Percentiles rank a stretch among this genome's conserved stretches.
These are phyloP conservation scores for Drosophila arawakana DNA, from an alignment of 1,140 invertebrate genomes.

Conservation along the genomic window DNA sequence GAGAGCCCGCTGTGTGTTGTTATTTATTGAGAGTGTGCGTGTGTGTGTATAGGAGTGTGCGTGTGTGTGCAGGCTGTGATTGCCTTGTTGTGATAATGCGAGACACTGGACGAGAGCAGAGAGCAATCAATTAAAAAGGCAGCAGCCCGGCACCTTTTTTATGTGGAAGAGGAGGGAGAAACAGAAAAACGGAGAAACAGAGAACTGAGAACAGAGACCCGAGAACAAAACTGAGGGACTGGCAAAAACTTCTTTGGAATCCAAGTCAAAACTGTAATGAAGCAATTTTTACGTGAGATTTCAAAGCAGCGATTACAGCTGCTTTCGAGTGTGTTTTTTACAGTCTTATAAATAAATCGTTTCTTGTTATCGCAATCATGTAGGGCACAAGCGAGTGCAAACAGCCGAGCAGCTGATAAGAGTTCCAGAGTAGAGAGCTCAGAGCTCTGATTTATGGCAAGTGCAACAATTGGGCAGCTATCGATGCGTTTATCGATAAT, in stretches of 20 bases:
- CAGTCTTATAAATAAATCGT: slow-evolving; percentile 51
- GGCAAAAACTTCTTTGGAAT: slow-evolving; percentile 69
- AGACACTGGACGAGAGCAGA: slow-evolving; percentile 60
- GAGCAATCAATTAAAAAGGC: slow-evolving; percentile 82
- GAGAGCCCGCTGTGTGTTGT: slow-evolving; percentile 64
- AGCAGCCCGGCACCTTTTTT: slow-evolving; percentile 54
- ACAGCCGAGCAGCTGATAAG: slow-evolving; percentile 61
- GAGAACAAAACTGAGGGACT: background rate
- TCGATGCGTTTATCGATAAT: slow-evolving; percentile 37
- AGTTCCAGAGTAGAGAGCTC: slow-evolving; percentile 23
- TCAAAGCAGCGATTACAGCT: slow-evolving; percentile 63
- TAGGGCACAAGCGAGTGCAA: slow-evolving; percentile 39
- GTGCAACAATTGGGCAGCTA: slow-evolving; percentile 53
- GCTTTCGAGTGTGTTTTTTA: slow-evolving; percentile 17
- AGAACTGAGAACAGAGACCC: background rate
- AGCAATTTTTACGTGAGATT: slow-evolving; percentile 76
- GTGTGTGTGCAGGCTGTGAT: slow-evolving; percentile 58
- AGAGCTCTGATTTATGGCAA: slow-evolving; percentile 69
- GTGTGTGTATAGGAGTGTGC: slow-evolving; percentile 40
- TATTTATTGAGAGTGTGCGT: slow-evolving; percentile 67
- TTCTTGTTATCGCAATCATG: slow-evolving; percentile 47
- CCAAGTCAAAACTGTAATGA: slow-evolving; percentile 63
- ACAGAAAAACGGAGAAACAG: background rate
- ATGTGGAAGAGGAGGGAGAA: background rate
- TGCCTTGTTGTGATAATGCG: slow-evolving; percentile 77